A percentile compares a stretch with the other conserved stretches of the same genome.
Evolutionary conservation across 1,140 invertebrate genomes (phyloP).

Genomic region (Marisa cornuarietis): DNA sequence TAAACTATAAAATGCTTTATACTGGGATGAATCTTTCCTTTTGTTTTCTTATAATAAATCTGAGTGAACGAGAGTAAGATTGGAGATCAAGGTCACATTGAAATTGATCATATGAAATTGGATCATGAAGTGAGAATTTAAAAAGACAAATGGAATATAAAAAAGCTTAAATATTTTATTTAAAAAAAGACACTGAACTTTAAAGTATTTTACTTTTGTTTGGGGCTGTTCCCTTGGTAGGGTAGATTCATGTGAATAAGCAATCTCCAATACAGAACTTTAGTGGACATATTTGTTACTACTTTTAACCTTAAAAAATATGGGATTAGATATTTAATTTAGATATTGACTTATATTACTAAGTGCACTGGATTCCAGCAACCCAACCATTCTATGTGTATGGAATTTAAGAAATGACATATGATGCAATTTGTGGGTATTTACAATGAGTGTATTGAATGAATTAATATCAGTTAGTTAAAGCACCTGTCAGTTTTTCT

Average conservation of each 20-base stretch:
- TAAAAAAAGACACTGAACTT: neutral
- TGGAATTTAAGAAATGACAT: no score
- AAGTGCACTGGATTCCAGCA: no score
- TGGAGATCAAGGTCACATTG: no score
- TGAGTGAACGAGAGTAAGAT: neutral
- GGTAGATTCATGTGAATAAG: neutral
- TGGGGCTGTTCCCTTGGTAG: neutral
- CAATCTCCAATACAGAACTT: no score
- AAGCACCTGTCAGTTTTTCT: no score
- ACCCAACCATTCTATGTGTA: no score
- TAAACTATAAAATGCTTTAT: neutral
- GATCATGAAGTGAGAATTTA: neutral
- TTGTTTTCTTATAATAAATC: constrained; percentile 5
- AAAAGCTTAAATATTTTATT: neutral
- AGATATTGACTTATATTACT: neutral
- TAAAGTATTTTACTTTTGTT: neutral
- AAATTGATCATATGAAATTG: neutral
- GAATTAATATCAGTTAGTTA: no score
- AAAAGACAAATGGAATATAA: neutral
- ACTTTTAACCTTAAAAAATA: neutral
- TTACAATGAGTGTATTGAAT: no score
- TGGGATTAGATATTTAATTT: neutral
- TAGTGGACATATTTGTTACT: neutral
- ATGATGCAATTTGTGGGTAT: no score
- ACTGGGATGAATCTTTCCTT: neutral